phyloP scores from a whole-genome alignment of 2,113 vertebrate genomes.

The Petaurus breviceps region DNA sequence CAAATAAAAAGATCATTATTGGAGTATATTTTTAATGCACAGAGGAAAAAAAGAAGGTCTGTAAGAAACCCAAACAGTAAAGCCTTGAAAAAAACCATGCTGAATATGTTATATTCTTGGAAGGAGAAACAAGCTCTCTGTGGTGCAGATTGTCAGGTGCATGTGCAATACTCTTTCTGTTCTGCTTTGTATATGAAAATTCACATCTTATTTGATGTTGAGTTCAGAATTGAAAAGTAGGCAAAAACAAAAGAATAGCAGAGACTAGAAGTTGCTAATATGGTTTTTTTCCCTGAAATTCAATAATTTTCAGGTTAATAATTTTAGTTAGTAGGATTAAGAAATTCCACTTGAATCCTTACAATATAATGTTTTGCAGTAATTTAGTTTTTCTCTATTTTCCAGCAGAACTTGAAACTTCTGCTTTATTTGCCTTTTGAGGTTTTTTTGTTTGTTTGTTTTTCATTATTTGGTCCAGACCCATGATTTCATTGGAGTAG shows the following conservation, averaged over 20 bases:
- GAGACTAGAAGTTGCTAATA: conserved; percentile 1
- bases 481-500: not conserved
- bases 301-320: conserved; percentile 17
- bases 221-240: not conserved
- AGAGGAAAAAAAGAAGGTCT: not conserved
- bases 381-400: conserved; percentile 30
- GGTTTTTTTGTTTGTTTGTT: not conserved
- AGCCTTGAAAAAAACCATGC: conserved; percentile 45
- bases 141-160: not conserved
- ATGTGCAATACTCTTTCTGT: not conserved
- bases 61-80: not conserved
- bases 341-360: conserved; percentile 43
- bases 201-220: not conserved
- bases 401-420: not conserved
- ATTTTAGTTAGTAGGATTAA: conserved; percentile 43
- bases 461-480: not conserved
- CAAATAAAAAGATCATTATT: not conserved
- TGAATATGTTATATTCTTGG: conserved; percentile 39
- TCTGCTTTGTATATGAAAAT: not conserved
- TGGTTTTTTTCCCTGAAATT: conserved; percentile 7
- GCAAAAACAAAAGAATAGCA: not conserved
- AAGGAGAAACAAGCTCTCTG: conserved; percentile 3
- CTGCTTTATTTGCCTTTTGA: conserved; percentile 2
- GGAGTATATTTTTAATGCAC: too few relatives aligned
- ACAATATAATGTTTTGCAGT: conserved; percentile 11